phyloP scores from a whole-genome alignment of 2,113 vertebrate species.

The Ahaetulla prasina region DNA sequence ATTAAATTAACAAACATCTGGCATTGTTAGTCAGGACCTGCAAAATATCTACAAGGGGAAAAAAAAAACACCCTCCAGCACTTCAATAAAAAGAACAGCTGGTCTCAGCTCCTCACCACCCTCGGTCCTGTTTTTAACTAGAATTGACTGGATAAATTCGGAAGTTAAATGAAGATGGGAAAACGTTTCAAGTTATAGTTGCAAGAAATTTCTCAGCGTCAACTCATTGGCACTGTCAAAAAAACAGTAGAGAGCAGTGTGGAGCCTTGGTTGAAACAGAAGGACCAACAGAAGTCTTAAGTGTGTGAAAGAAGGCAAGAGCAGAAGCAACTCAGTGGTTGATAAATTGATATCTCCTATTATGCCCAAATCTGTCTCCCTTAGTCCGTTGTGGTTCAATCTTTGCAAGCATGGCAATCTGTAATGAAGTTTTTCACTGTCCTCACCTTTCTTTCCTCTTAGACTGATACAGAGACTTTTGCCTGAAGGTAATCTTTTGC shows the following conservation, averaged over 20 bases:
- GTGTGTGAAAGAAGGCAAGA: conserved; percentile 27
- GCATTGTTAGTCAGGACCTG: neutral
- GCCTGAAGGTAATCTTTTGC: rapidly evolving
- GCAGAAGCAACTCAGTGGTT: conserved; percentile 23
- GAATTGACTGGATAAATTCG: neutral
- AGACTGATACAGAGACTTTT: neutral
- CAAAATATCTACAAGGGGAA: neutral
- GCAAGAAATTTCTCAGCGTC: neutral
- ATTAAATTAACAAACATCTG: neutral
- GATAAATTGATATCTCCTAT: conserved; percentile 38
- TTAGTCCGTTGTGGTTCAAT: neutral
- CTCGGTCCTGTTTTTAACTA: neutral
- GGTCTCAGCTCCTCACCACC: rapidly evolving
- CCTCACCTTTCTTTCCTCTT: neutral
- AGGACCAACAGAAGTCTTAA: neutral
- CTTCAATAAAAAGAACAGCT: neutral
- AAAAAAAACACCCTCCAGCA: neutral
- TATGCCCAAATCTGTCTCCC: conserved; percentile 9
- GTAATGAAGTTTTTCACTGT: rapidly evolving
- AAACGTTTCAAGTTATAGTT: neutral
- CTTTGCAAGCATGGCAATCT: conserved; percentile 7
- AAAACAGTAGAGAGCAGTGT: conserved; percentile 73
- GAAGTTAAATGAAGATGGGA: rapidly evolving
- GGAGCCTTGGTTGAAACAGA: conserved; percentile 62
- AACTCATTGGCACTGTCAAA: neutral